phyloP scores from a whole-genome alignment of 2,797 vertebrate genomes.

The Columba guinea region DNA sequence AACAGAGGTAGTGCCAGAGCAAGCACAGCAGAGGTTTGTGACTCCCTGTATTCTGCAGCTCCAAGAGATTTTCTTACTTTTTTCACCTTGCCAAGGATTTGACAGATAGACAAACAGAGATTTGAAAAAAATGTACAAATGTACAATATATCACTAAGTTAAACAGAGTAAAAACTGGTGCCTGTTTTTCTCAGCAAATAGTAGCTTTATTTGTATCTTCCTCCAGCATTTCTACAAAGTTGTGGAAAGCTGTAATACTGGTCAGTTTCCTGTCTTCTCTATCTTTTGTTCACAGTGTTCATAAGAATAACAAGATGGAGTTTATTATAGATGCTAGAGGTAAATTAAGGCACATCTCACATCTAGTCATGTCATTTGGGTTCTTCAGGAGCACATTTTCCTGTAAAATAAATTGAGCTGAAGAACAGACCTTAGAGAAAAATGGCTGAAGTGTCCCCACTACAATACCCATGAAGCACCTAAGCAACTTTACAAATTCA shows the following conservation, averaged over 20 bases:
- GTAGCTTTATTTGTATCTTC: background rate
- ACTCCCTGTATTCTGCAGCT: conserved; percentile 55
- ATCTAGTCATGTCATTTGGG: background rate
- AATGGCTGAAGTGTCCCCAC: background rate
- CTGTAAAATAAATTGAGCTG: background rate
- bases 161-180: background rate
- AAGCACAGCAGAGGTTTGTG: conserved; percentile 55
- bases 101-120: background rate
- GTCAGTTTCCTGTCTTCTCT: background rate
- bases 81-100: conserved; percentile 44
- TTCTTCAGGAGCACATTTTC: background rate
- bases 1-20: conserved; percentile 59
- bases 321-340: background rate
- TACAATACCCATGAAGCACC: background rate
- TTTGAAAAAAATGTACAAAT: background rate
- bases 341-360: background rate
- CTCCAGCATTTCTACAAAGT: background rate
- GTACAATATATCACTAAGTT: background rate
- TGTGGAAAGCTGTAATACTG: background rate
- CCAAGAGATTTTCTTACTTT: conserved; percentile 47
- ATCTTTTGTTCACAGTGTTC: background rate
- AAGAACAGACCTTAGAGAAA: background rate
- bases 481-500: background rate
- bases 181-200: background rate
- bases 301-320: background rate